Percentiles rank a stretch among this genome's conserved stretches.
These are phyloP conservation scores for Drosophila melanogaster DNA, from an alignment of 1,140 invertebrate genomes.

Conservation along the genomic window Release_6_plus_ISO1_MT NT_033779.5:12276001-12276500, in stretches of 20 bases:
- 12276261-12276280: no score
- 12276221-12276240: background rate
- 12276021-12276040: slow-evolving; percentile 84
- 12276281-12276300: no score
- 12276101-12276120: slow-evolving; percentile 17
- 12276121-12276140: slow-evolving; percentile 30
- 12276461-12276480: slow-evolving; percentile 8
- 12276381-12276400: no score
- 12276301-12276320: no score
- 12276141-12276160: slow-evolving; percentile 17
- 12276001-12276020: slow-evolving; percentile 76
- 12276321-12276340: no score
- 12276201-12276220: slow-evolving; percentile 45
- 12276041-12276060: slow-evolving; percentile 48
- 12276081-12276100: slow-evolving; percentile 63
- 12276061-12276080: background rate
- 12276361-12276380: no score
- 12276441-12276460: no score
- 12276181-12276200: slow-evolving; percentile 68
- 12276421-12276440: no score
- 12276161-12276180: slow-evolving; percentile 34
- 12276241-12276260: no score
- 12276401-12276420: no score
- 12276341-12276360: no score
- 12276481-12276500: slow-evolving; percentile 11